Evolutionary conservation across 2,888 invertebrate genomes (phyloP), one percentile per base, ranked within the genome.

Genomic region (Mythimna ferrago): DNA sequence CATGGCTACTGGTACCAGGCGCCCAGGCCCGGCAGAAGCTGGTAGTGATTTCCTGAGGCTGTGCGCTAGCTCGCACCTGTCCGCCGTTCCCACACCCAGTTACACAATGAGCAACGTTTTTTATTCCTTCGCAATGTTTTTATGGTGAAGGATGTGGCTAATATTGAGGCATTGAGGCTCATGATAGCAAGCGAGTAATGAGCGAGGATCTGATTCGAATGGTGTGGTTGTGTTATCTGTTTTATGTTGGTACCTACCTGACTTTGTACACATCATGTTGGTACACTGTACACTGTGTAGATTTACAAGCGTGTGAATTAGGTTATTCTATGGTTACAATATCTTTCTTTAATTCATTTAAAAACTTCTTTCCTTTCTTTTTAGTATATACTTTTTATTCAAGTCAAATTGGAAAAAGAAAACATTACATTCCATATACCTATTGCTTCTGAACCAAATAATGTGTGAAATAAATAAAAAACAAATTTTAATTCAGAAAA

Each of bases 41-140:
- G 89, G 90, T 91, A 88, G 89, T 89, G 94, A 93, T 93, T 94
- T 94, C 93, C 93, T 92, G 89, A 91, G 92, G 91, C 92, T 68
- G 85, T 91, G 88, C 91, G 89, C 91, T 71, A 85, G 84, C 86
- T 78, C 87, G 91, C 95, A 95, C 94, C 94, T 95, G 94, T 91
- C 88, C 85, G 74, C 62, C 76, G 91, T 94, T 95, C 94, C 94
- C 94, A 94, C 94, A 93, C 92, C 87, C 66, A 14, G 89, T 93
- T 93, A 92, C 91, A 93, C 93, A 93, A 93, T 92, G 92, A 93
- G 92, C 93, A 85, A 87, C 61, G 92, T 89, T 94, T 94, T 93
- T 94, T 94, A 92, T 93, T 90, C 91, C 91, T 91, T 91, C 85
- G 92, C 93, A 89, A 93, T 91, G 90, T 91, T 91, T 90, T 92